Percentiles rank a stretch among this genome's conserved stretches.
phyloP scores from a whole-genome alignment of 2,797 vertebrate genomes.

The Erpetoichthys calabaricus region DNA sequence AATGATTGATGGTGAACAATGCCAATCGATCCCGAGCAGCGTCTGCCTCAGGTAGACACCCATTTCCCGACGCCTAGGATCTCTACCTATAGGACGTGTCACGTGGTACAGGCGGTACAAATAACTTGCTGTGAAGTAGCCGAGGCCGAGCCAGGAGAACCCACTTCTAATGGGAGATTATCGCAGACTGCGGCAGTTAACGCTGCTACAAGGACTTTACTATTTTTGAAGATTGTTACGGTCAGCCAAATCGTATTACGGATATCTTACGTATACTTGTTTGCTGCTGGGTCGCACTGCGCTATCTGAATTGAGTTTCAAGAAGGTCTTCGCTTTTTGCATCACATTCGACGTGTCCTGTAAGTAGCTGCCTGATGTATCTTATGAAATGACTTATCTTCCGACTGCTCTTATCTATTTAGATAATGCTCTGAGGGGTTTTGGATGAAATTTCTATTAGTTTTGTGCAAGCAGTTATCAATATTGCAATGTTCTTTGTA shows the following conservation, averaged over 20 bases:
- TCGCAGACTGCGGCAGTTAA: slow-evolving; percentile 30
- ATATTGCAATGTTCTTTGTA: slow-evolving; percentile 36
- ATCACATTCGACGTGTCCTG: slow-evolving; percentile 1
- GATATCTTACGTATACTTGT: too few species aligned
- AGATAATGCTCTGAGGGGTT: slow-evolving; percentile 47
- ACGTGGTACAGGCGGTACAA: slow-evolving; percentile 51
- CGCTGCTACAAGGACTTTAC: slow-evolving; percentile 22
- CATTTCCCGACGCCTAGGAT: slow-evolving; percentile 17
- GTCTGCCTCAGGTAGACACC: slow-evolving; percentile 21
- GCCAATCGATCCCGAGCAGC: slow-evolving; percentile 12
- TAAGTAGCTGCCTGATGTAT: slow-evolving; percentile 21
- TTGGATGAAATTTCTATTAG: slow-evolving; percentile 31
- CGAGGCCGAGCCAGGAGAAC: slow-evolving; percentile 37
- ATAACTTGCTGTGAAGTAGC: slow-evolving; percentile 33
- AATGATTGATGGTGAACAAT: neutral
- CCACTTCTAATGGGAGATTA: slow-evolving; percentile 44
- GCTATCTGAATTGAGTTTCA: too few species aligned
- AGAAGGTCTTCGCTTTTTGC: too few species aligned
- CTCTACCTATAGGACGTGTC: slow-evolving; percentile 42
- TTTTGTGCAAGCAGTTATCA: slow-evolving; percentile 30
- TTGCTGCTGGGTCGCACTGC: too few species aligned
- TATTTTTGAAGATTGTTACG: too few species aligned
- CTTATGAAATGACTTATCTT: slow-evolving; percentile 33
- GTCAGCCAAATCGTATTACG: too few species aligned
- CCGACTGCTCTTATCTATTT: slow-evolving; percentile 50